Percentiles rank a stretch among this genome's conserved stretches.
These are phyloP conservation scores for Lagenorhynchus albirostris DNA, from an alignment of 2,113 vertebrate genomes.

Conservation along the genomic window DNA sequence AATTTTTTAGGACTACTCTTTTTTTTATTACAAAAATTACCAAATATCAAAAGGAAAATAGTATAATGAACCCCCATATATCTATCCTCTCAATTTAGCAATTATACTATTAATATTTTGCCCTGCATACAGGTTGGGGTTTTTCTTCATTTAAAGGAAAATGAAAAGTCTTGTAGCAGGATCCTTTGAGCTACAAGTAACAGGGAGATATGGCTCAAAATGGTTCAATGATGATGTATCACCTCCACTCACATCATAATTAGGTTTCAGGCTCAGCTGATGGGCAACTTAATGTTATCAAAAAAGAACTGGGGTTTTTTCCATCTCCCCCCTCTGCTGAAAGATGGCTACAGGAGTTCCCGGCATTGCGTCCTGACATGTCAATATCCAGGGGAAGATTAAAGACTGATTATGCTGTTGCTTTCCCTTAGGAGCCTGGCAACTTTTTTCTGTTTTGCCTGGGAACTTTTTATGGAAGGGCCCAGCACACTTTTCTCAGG, in stretches of 20 bases:
- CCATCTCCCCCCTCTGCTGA: neutral
- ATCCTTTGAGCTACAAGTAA: neutral
- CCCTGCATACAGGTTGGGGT: neutral
- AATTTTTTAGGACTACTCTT: neutral
- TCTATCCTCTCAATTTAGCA: neutral
- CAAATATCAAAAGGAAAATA: neutral
- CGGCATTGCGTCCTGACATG: neutral
- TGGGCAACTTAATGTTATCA: neutral
- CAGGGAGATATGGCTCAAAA: neutral
- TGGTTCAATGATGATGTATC: neutral
- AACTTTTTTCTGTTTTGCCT: neutral
- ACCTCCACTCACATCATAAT: neutral
- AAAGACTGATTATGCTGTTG: neutral
- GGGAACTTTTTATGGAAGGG: neutral
- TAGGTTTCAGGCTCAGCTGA: neutral
- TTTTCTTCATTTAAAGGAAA: neutral
- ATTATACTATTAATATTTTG: neutral
- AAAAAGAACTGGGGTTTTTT: neutral
- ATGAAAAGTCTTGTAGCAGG: neutral
- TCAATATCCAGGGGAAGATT: neutral
- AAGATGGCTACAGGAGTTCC: neutral
- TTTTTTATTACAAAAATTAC: neutral
- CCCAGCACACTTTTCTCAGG: neutral
- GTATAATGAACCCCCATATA: neutral
- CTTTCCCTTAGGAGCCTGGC: neutral